phyloP scores from a whole-genome alignment of 2,797 vertebrate genomes.

The Malacoctenus gilli region DNA sequence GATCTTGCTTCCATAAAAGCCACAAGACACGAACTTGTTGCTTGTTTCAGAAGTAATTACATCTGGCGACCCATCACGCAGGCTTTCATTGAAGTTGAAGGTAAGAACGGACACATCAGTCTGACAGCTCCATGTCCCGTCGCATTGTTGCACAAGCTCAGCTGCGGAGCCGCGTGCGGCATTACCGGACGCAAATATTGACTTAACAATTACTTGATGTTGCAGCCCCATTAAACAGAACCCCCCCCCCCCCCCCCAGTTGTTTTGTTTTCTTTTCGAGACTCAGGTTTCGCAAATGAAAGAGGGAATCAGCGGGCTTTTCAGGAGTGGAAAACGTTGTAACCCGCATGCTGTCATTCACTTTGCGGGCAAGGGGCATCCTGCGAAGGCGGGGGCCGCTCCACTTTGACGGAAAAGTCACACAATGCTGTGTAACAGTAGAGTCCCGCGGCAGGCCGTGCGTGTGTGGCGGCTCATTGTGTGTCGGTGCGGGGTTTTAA shows the following conservation, averaged over 20 bases:
- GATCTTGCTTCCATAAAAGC: conserved; percentile 1
- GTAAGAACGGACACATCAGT: conserved; percentile 41
- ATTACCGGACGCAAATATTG: conserved; percentile 22
- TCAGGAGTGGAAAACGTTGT: no score
- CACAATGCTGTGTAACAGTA: conserved; percentile 63
- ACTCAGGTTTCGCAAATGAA: no score
- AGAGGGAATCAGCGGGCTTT: background rate
- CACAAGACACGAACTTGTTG: conserved; percentile 9
- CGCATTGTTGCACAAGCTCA: background rate
- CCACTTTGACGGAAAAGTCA: conserved; percentile 44
- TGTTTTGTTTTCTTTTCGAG: conserved; percentile 1
- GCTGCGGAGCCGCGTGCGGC: background rate
- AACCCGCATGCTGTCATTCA: conserved; percentile 7
- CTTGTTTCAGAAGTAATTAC: background rate
- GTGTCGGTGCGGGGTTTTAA: conserved; percentile 34
- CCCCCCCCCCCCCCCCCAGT: no score
- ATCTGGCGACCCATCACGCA: conserved; percentile 12
- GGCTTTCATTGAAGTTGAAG: conserved; percentile 40
- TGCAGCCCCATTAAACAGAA: conserved; percentile 26
- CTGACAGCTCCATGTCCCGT: background rate
- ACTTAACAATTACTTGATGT: conserved; percentile 8
- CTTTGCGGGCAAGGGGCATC: no score
- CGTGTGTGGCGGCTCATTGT: conserved; percentile 56
- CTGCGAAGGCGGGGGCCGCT: conserved; percentile 26
- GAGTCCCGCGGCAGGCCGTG: conserved; percentile 35